Evolutionary conservation across 2,888 invertebrate genomes (phyloP).

Genomic region (Heliconius hortense): DNA sequence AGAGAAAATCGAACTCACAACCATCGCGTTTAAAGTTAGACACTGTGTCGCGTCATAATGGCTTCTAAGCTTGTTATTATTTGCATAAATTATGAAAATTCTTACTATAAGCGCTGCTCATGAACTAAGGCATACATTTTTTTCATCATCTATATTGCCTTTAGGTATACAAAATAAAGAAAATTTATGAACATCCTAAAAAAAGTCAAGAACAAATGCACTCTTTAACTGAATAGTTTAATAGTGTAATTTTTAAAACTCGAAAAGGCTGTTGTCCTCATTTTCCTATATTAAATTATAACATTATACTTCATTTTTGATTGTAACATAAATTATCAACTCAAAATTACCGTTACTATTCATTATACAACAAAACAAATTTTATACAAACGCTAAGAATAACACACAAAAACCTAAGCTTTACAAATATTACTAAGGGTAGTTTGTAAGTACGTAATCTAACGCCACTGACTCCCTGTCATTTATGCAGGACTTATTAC

Average conservation of each 20-base stretch:
- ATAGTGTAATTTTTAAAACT: background rate
- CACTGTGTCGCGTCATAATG: background rate
- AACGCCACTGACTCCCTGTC: constrained; percentile 16
- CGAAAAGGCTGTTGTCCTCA: background rate
- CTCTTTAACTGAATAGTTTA: background rate
- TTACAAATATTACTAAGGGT: constrained; percentile 1
- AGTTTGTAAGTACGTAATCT: constrained; percentile 19
- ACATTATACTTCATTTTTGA: background rate
- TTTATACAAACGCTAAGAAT: background rate
- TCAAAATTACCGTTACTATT: background rate
- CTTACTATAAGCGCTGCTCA: background rate
- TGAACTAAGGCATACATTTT: too few species aligned
- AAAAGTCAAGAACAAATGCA: too few species aligned
- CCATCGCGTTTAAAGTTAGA: too few species aligned
- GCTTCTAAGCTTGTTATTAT: background rate
- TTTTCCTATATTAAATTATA: background rate
- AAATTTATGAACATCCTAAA: background rate
- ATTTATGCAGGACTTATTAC: constrained; percentile 47
- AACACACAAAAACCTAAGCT: background rate
- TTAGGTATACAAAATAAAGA: background rate
- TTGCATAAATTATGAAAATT: background rate
- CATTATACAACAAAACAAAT: background rate
- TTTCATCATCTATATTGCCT: too few species aligned
- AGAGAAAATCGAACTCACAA: too few species aligned
- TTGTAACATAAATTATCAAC: background rate